Base-by-base conservation (phyloP, 2,113 vertebrate genomes). In the Theropithecus gelada region DNA sequence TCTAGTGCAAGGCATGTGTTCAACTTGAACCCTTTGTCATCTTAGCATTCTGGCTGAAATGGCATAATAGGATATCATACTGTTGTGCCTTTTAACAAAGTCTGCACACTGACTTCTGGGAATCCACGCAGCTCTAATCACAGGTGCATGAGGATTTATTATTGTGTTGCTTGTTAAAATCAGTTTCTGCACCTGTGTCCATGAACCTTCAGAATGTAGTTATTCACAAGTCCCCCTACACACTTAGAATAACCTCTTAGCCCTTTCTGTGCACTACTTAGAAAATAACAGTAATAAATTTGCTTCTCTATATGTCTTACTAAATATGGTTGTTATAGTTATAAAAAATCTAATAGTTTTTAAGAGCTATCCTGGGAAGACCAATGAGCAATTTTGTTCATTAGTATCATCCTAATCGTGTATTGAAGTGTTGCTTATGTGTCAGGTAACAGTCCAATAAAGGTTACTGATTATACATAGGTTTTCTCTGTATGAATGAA, bases 91-190 rank as follows among this genome's bases (percentile, higher is more conserved):
- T 94, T 84, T 78, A 82, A 52, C 8, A 40, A 97, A 93, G 40
- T 0, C n/a, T 55, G 17, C 1, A 0, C 76, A 35, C 81, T 84
- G 83, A 30, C 82, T 78, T 59, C 76, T 86, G 6, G 9, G 81
- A 92, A 92, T 85, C 76, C 11, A 13, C 86, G 40, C 61, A 92
- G 32, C 64, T 96, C 35, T 97, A 57, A 66, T 97, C 57, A 86
- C 50, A 93, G 70, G 27, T 0, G 0, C 76, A 80, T 88, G 43
- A 92, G 2, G 10, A 43, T 93, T 1, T 45, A 80, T 8, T 20
- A 95, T 93, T 85, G 11, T 92, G 80, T 97, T 0, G 38, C 64
- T 97, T 79, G 72, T 82, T 97, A 97, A 98, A 94, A 91, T 83
- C 88, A 12, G 6, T 0, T 93, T 97, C 55, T 97, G 23, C 35